These are phyloP conservation scores for Mesocricetus auratus DNA, from an alignment of 2,113 vertebrate species.

Conservation along the genomic window DNA sequence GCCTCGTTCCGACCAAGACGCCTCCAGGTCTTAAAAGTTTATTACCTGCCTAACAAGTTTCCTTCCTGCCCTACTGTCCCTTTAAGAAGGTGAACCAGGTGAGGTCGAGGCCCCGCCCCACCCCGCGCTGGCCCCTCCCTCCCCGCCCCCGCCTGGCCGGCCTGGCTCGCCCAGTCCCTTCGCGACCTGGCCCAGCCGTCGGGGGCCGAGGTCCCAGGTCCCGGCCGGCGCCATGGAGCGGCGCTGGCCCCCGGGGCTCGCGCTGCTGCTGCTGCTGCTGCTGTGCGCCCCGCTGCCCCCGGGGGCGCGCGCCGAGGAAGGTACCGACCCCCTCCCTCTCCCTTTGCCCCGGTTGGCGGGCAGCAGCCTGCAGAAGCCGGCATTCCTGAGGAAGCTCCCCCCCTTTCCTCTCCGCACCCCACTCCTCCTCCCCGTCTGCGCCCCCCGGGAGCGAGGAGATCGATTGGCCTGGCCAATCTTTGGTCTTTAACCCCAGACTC, in stretches of 20 bases:
- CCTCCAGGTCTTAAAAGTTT: constrained; percentile 37
- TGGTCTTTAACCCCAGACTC: constrained; percentile 71
- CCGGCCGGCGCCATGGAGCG: constrained; percentile 80
- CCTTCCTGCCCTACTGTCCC: constrained; percentile 52
- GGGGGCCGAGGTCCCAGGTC: constrained; percentile 76
- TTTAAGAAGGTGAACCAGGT: constrained; percentile 85
- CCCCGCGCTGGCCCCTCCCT: constrained; percentile 43
- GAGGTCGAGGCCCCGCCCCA: constrained; percentile 72
- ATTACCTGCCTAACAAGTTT: constrained; percentile 70
- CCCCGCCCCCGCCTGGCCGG: constrained; percentile 41
- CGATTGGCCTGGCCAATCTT: constrained; percentile 61
- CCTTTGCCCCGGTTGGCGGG: not conserved
- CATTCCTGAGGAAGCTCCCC: constrained; percentile 59
- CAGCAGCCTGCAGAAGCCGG: not conserved
- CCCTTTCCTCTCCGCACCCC: not conserved
- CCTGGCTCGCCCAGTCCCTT: not conserved
- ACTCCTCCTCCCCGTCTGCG: not conserved
- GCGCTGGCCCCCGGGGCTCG: constrained; percentile 79
- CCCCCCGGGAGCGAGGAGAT: not conserved
- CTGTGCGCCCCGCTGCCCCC: constrained; percentile 68
- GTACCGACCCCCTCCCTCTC: constrained; percentile 65
- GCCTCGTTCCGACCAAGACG: constrained; percentile 28
- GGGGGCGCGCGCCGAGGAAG: constrained; percentile 77
- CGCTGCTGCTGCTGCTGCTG: constrained; percentile 73
- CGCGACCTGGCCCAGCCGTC: constrained; percentile 42